Percentiles rank a stretch among this genome's conserved stretches.
These are phyloP conservation scores for Ophraella communa DNA, from an alignment of 2,888 invertebrate species.

Conservation along the genomic window DNA sequence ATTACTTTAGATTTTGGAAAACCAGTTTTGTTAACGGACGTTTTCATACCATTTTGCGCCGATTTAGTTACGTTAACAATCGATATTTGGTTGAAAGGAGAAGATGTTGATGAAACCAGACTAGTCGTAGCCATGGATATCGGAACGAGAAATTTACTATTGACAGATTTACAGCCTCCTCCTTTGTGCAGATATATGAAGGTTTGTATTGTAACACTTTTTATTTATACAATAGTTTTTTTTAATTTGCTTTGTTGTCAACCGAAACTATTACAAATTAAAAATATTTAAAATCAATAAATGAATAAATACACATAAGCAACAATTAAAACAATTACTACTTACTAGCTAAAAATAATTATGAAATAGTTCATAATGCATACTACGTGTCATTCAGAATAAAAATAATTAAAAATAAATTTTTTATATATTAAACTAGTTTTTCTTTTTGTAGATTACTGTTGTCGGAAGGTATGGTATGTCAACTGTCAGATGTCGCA, in stretches of 20 bases:
- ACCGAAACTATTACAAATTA: too few relatives aligned
- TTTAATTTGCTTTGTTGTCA: too few relatives aligned
- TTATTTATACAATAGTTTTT: too few relatives aligned
- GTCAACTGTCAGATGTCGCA: slow-evolving; percentile 87
- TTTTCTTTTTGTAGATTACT: slow-evolving; percentile 70
- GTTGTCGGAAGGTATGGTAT: slow-evolving; percentile 91
- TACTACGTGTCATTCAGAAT: too few relatives aligned
- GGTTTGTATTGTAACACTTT: too few relatives aligned
- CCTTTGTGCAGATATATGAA: slow-evolving; percentile 89
- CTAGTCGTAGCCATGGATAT: slow-evolving; percentile 88
- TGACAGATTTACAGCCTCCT: slow-evolving; percentile 89
- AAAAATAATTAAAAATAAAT: too few relatives aligned
- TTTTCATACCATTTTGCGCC: slow-evolving; percentile 80
- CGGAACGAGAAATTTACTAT: slow-evolving; percentile 81
- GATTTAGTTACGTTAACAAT: slow-evolving; percentile 86
- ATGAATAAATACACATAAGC: too few relatives aligned
- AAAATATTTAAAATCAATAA: too few relatives aligned
- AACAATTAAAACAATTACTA: too few relatives aligned
- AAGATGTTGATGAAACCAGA: slow-evolving; percentile 84
- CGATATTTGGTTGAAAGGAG: slow-evolving; percentile 88
- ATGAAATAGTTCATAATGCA: too few relatives aligned
- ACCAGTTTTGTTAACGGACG: slow-evolving; percentile 83
- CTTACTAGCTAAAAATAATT: too few relatives aligned
- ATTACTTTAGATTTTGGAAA: slow-evolving; percentile 92
- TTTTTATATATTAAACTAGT: too few relatives aligned